Evolutionary conservation across 2,888 invertebrate genomes (phyloP).

Genomic region (Mythimna lalbum): DNA sequence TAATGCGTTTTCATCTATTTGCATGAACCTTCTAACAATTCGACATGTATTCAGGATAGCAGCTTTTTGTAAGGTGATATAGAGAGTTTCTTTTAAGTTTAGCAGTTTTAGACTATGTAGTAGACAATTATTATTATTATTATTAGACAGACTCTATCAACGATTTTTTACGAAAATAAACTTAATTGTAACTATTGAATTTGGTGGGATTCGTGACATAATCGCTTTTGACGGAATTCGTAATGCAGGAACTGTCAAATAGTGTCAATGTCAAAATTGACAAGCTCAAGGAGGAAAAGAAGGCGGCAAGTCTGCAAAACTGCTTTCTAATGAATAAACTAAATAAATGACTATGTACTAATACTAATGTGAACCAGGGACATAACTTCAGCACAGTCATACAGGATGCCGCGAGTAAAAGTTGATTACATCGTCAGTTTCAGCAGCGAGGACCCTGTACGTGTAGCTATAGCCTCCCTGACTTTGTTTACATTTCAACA

Average conservation of each 20-base stretch:
- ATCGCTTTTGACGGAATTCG: no score
- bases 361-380: neutral
- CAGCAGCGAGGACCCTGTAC: constrained; percentile 94
- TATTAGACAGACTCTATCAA: no score
- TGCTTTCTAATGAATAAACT: neutral
- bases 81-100: no score
- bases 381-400: neutral
- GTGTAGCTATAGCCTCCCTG: constrained; percentile 60
- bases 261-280: neutral
- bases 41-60: no score
- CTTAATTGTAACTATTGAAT: no score
- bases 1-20: no score
- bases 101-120: no score
- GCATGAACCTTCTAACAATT: no score
- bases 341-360: neutral
- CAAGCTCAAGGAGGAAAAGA: neutral
- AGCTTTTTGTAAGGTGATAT: no score
- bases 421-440: constrained; percentile 93
- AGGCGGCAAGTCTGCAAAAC: constrained; percentile 1
- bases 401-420: constrained; percentile 92
- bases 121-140: no score
- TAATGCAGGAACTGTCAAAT: neutral
- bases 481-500: constrained; percentile 8
- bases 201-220: no score
- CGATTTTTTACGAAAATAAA: no score